These are phyloP conservation scores for Lydus trimaculatus DNA, from an alignment of 2,888 invertebrate species.

Conservation along the genomic window DNA sequence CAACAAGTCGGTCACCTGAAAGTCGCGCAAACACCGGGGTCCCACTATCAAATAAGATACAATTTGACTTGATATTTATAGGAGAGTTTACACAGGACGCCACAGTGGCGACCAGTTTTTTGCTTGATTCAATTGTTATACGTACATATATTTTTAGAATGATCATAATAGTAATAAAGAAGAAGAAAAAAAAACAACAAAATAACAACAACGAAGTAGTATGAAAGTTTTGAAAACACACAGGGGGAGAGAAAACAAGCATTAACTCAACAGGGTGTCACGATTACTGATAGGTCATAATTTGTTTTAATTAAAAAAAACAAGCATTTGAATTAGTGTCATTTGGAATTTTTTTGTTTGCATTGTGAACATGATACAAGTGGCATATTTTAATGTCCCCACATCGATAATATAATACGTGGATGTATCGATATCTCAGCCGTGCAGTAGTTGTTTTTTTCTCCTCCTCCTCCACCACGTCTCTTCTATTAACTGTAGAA, in stretches of 20 bases:
- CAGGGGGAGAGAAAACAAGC: conserved; percentile 8
- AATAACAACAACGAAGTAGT: too few relatives aligned
- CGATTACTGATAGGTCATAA: conserved; percentile 23
- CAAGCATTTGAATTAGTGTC: conserved; percentile 1
- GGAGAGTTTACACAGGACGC: conserved; percentile 38
- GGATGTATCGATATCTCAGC: conserved; percentile 25
- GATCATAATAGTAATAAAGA: neutral
- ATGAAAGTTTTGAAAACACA: neutral
- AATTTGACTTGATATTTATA: conserved; percentile 25
- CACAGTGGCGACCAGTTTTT: conserved; percentile 30
- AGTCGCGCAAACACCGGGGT: conserved; percentile 33
- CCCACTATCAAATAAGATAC: neutral
- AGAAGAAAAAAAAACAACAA: neutral
- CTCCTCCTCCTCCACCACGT: too few relatives aligned
- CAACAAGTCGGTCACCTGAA: conserved; percentile 49
- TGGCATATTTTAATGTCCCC: conserved; percentile 29
- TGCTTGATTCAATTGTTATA: neutral
- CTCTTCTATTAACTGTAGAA: neutral
- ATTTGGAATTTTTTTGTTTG: neutral
- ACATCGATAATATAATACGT: neutral
- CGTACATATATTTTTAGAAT: neutral
- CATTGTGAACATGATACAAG: conserved; percentile 22
- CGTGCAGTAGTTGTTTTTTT: conserved; percentile 20
- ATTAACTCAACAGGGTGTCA: conserved; percentile 24
- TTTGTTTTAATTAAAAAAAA: conserved; percentile 29